Percentiles rank a stretch among this genome's conserved stretches.
phyloP scores from a whole-genome alignment of 2,888 invertebrate species.

The Kryphioiulus occultus region DNA sequence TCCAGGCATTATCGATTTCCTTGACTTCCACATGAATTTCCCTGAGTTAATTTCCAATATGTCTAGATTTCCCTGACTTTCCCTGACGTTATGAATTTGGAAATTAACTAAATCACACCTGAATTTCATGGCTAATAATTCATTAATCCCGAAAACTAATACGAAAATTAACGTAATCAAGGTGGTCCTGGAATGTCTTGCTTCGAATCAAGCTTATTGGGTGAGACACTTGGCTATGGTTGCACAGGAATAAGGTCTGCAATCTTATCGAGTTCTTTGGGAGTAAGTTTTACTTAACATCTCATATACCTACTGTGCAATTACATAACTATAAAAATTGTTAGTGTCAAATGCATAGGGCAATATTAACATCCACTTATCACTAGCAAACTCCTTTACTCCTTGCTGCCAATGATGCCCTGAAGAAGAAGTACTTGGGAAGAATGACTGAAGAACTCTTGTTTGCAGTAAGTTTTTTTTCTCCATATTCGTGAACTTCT shows the following conservation, averaged over 20 bases:
- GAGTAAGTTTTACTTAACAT: constrained; percentile 62
- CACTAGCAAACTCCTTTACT: constrained; percentile 84
- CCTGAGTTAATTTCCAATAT: too few relatives aligned
- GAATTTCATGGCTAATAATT: too few relatives aligned
- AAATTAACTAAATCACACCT: too few relatives aligned
- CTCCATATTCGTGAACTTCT: too few relatives aligned
- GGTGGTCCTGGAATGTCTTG: constrained; percentile 80
- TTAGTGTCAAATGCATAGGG: not conserved
- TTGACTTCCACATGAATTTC: too few relatives aligned
- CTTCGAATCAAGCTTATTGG: constrained; percentile 80
- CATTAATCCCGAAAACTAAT: too few relatives aligned
- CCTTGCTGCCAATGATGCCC: constrained; percentile 82
- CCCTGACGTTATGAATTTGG: too few relatives aligned
- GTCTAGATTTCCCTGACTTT: too few relatives aligned
- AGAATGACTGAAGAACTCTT: constrained; percentile 88
- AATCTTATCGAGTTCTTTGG: constrained; percentile 85
- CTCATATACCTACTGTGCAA: too few relatives aligned
- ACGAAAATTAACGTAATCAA: constrained; percentile 59
- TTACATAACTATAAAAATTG: too few relatives aligned
- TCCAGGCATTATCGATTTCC: too few relatives aligned
- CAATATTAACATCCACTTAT: constrained; percentile 53
- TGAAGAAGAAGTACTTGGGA: constrained; percentile 94
- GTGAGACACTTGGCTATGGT: constrained; percentile 90
- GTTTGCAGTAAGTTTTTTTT: constrained; percentile 73
- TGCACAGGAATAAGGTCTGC: constrained; percentile 93